Percentiles rank a stretch among this genome's conserved stretches.
phyloP scores from a whole-genome alignment of 2,888 invertebrate species.

The Epirrhoe alternata region DNA sequence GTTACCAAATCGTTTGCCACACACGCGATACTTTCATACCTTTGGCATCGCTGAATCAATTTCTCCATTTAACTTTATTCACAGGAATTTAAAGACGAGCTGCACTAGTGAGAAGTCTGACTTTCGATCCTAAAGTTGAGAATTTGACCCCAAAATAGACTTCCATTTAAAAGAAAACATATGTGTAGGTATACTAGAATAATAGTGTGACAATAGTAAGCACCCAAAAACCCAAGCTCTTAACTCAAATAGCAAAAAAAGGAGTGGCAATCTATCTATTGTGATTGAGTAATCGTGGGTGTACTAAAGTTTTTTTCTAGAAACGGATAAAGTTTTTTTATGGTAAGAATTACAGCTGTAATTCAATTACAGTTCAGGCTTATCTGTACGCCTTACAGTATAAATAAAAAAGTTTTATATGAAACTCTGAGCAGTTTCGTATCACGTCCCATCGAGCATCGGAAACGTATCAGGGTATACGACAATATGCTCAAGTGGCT shows the following conservation, averaged over 20 bases:
- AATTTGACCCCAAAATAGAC: too few relatives aligned
- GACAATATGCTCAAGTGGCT: constrained; percentile 59
- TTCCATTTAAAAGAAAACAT: too few relatives aligned
- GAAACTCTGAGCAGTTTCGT: constrained; percentile 45
- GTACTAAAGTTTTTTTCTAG: neutral
- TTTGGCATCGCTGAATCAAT: constrained; percentile 25
- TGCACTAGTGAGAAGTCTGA: neutral
- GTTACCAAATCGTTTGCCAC: constrained; percentile 46
- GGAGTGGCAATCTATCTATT: neutral
- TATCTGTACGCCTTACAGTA: constrained; percentile 24
- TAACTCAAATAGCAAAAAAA: too few relatives aligned
- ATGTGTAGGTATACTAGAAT: too few relatives aligned
- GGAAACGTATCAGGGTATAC: constrained; percentile 56
- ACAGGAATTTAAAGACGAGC: neutral
- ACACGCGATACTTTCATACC: constrained; percentile 38
- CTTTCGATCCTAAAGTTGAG: neutral
- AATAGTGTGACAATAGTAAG: too few relatives aligned
- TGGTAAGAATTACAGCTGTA: constrained; percentile 34
- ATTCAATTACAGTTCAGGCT: constrained; percentile 34
- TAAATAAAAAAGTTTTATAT: constrained; percentile 41
- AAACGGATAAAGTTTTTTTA: constrained; percentile 19
- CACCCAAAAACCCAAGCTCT: too few relatives aligned
- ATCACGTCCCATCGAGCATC: constrained; percentile 52
- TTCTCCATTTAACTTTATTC: constrained; percentile 12
- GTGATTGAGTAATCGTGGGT: neutral